Base-by-base conservation (phyloP, 2,797 vertebrate genomes). In the Cyclura pinguis region DNA sequence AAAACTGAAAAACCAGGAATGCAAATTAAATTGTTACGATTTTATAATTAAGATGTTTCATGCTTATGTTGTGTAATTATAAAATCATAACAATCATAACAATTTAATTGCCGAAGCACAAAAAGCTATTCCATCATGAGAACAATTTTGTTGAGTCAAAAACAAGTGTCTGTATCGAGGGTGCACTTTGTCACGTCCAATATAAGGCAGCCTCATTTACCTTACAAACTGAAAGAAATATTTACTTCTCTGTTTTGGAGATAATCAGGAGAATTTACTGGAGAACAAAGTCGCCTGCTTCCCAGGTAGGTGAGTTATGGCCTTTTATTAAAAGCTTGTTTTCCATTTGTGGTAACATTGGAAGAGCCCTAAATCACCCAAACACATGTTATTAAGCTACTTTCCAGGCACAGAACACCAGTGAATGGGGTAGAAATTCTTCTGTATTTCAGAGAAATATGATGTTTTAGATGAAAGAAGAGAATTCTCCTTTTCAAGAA, bases 151-250 rank as follows among this genome's bases (percentile, higher is more conserved):
- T 47, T 16, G 22, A 82, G 67, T 38, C 64, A 74, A 42, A 90
- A 81, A 47, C 52, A 24, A 9, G 20, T 12, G 10, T 59, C n/a
- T 87, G n/a, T 76, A 83, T 83, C 18, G 12, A 50, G 16, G 42
- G 77, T 59, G 55, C 27, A 80, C 67, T 64, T 57, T 84, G 57
- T 89, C 82, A 84, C 35, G 22, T 76, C n/a, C 55, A n/a, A 64
- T 52, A 74, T n/a, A 83, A 50, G 57, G n/a, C 80, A 76, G 57
- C n/a, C 80, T 72, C 57, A 38, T 64, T 87, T 83, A 38, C 24
- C 55, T 83, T 42, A 38, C 69, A 91, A 29, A 87, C 90, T 57
- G 86, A 80, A 90, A 94, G 24, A 89, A 50, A 91, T 64, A 92
- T 93, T 52, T 38, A 76, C 29, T 29, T 50, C 67, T 86, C 78